These are phyloP conservation scores for Lepidonotus clava DNA, from an alignment of 2,888 invertebrate genomes.

Conservation along the genomic window DNA sequence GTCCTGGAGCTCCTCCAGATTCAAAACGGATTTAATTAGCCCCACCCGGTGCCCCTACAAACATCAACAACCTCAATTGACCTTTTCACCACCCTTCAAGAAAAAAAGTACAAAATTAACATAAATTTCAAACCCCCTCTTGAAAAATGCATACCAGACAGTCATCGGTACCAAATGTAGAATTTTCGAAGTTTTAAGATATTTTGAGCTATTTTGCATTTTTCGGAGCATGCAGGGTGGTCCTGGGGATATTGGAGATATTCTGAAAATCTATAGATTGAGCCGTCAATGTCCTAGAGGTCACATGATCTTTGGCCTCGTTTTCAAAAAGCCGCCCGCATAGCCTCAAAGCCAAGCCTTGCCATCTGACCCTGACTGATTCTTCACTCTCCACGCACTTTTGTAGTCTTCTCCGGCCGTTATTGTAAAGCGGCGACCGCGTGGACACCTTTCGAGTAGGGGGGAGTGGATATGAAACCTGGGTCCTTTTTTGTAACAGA, in stretches of 20 bases:
- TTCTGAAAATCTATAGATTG: conserved; percentile 20
- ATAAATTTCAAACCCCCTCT: too few relatives aligned
- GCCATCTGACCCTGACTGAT: conserved; percentile 23
- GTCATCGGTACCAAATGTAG: too few relatives aligned
- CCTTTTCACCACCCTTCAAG: too few relatives aligned
- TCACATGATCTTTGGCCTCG: neutral
- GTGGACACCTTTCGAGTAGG: neutral
- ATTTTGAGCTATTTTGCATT: too few relatives aligned
- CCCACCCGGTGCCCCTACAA: neutral
- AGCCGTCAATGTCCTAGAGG: conserved; percentile 30
- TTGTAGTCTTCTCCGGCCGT: neutral
- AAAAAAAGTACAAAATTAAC: too few relatives aligned
- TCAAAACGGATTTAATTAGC: neutral
- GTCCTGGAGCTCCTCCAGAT: too few relatives aligned
- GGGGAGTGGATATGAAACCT: neutral
- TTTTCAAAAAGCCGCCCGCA: conserved; percentile 6
- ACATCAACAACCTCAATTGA: neutral
- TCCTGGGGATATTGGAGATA: neutral
- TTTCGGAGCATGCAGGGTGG: neutral
- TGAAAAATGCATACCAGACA: too few relatives aligned
- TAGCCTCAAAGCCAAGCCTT: neutral
- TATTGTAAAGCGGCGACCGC: neutral
- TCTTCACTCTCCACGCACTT: neutral
- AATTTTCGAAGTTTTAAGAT: too few relatives aligned
- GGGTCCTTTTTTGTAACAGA: neutral